phyloP scores from a whole-genome alignment of 1,140 invertebrate genomes.

The Archegozetes longisetosus region DNA sequence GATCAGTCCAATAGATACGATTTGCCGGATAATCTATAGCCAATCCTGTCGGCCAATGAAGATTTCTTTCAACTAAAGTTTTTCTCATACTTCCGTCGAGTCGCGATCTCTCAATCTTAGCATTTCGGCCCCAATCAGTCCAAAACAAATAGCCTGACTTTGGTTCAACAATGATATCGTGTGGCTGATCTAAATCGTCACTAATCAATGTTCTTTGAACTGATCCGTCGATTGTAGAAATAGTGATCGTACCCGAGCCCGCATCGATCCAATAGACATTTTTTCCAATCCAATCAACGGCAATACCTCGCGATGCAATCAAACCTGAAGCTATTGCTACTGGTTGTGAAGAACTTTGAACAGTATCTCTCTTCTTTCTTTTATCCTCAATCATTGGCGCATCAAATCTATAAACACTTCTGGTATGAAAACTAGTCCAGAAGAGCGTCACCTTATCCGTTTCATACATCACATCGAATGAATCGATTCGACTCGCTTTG shows the following conservation, averaged over 20 bases:
- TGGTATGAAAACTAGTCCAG: constrained; percentile 70
- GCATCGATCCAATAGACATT: constrained; percentile 96
- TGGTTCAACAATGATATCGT: constrained; percentile 81
- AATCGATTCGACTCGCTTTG: constrained; percentile 22
- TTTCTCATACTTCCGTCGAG: constrained; percentile 68
- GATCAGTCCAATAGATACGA: constrained; percentile 41
- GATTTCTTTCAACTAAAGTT: constrained; percentile 59
- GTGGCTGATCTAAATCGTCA: constrained; percentile 72
- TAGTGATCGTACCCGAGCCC: constrained; percentile 71
- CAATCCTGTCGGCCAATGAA: constrained; percentile 87
- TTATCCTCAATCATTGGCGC: constrained; percentile 84
- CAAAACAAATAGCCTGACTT: constrained; percentile 80
- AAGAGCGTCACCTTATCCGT: constrained; percentile 35
- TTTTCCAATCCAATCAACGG: constrained; percentile 86
- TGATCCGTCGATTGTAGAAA: constrained; percentile 63
- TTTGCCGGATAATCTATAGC: constrained; percentile 34
- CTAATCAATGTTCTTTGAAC: constrained; percentile 64
- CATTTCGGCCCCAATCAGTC: constrained; percentile 51
- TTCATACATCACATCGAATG: constrained; percentile 24
- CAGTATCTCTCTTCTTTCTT: constrained; percentile 92
- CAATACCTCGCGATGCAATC: constrained; percentile 85
- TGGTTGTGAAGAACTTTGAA: constrained; percentile 78
- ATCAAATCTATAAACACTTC: constrained; percentile 71
- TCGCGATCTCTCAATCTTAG: constrained; percentile 65
- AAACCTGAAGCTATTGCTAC: constrained; percentile 60